Conservation (phyloP, 2,113 vertebrate species). For the Brevimyrus niger region DNA sequence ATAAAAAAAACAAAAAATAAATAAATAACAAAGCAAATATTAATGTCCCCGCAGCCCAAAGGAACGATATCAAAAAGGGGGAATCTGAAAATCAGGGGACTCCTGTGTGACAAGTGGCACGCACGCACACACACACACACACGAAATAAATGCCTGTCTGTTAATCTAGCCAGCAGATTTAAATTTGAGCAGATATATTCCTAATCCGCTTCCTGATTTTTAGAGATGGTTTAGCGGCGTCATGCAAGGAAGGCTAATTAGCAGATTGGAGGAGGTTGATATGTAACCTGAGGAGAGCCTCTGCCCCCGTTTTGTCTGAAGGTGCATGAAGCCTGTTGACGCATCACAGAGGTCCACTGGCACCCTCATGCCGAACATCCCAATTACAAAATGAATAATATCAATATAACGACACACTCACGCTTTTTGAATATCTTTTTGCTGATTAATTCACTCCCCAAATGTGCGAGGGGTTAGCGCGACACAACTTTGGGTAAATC, state of each 20-base stretch:
- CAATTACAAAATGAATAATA: background rate
- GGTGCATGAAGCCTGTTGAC: background rate
- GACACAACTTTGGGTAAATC: background rate
- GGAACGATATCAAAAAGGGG: background rate
- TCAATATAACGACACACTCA: background rate
- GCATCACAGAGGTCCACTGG: background rate
- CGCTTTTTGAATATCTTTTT: background rate
- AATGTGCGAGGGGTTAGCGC: background rate
- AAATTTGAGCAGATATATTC: slow-evolving; percentile 7
- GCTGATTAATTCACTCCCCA: background rate
- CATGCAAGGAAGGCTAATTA: slow-evolving; percentile 17
- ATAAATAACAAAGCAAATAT: background rate
- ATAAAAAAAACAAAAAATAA: no score
- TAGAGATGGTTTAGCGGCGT: background rate
- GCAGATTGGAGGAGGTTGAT: slow-evolving; percentile 7
- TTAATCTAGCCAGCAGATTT: slow-evolving; percentile 18
- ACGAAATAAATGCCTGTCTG: background rate
- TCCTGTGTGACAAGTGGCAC: background rate
- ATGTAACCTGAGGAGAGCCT: background rate
- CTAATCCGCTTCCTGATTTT: slow-evolving; percentile 16
- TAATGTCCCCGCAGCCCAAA: background rate
- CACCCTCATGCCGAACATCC: background rate
- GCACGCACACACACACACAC: background rate
- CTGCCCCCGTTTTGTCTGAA: background rate
- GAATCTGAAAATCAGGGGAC: background rate